Evolutionary conservation across 2,797 vertebrate genomes (phyloP), one percentile per base, ranked within the genome.

Genomic region (Pipistrellus pygmaeus): DNA sequence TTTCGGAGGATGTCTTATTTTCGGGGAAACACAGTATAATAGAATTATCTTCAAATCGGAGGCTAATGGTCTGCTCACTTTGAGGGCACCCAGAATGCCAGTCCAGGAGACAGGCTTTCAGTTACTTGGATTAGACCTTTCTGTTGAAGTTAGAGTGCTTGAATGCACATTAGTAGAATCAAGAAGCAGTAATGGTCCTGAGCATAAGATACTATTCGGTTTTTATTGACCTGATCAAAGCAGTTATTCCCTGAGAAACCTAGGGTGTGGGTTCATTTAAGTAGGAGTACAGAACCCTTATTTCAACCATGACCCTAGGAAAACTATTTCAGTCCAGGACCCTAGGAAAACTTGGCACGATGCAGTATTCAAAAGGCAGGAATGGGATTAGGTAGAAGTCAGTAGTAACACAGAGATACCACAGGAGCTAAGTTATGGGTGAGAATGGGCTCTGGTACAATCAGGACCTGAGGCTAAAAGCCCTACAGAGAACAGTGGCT

Each of bases 151-250:
- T 75, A 71, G 6, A 32, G 14, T 44, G 6, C 12, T 87, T 78
- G 13, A 62, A 12, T 18, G 62, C 32, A 76, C 5, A 2, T 30
- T 73, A 73, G 30, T 41, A 46, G 38, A 55, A 15, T 71, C 17
- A 68, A 6, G 44, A 92, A 48, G 10, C 30, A 57, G 68, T 15
- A 13, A 48, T 17, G 1, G 8, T 73, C 30, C 8, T 87, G 75
- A 83, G 71, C 71, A 83, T n/a, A 96, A 94, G 64, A 35, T n/a
- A n/a, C n/a, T n/a, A 30, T 76, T 68, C 62, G 64, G 6, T 60
- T 91, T 93, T 73, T 72, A 23, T 80, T 92, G 60, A 76, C 23
- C 46, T 66, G 11, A 35, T 71, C 73, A 92, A 83, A n/a, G 17
- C 25, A 88, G 3, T 25, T 55, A 30, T 15, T 95, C 21, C n/a